These are phyloP conservation scores for Hydraecia micacea DNA, from an alignment of 2,888 invertebrate species.

Conservation along the genomic window DNA sequence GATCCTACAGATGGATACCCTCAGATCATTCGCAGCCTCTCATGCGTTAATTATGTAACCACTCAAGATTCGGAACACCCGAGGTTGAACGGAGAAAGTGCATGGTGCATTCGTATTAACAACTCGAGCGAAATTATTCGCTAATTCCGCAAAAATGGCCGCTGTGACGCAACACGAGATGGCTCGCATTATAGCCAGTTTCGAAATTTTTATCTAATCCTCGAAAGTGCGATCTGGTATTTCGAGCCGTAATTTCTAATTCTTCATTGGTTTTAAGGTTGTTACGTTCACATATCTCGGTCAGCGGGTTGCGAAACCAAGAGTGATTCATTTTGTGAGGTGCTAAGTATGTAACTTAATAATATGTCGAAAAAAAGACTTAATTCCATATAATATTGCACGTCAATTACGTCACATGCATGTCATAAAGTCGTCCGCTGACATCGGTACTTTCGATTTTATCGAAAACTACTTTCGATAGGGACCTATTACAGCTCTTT, in stretches of 20 bases:
- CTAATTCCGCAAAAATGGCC: slow-evolving; percentile 73
- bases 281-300: slow-evolving; percentile 59
- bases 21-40: slow-evolving; percentile 53
- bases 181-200: slow-evolving; percentile 34
- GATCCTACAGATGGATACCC: slow-evolving; percentile 51
- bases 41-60: slow-evolving; percentile 69
- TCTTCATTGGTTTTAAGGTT: slow-evolving; percentile 51
- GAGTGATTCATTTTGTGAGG: slow-evolving; percentile 51
- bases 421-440: slow-evolving; percentile 69
- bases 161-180: slow-evolving; percentile 56
- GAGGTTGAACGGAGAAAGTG: slow-evolving; percentile 79
- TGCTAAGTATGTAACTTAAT: slow-evolving; percentile 53
- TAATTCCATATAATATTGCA: slow-evolving; percentile 57
- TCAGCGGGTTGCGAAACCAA: slow-evolving; percentile 61
- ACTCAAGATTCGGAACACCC: slow-evolving; percentile 72
- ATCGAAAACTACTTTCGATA: slow-evolving; percentile 67
- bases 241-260: slow-evolving; percentile 52
- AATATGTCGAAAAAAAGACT: slow-evolving; percentile 40
- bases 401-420: slow-evolving; percentile 60
- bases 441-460: slow-evolving; percentile 75
- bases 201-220: slow-evolving; percentile 60
- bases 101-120: slow-evolving; percentile 76
- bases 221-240: slow-evolving; percentile 58
- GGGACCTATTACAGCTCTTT: slow-evolving; percentile 61
- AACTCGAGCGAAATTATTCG: slow-evolving; percentile 73